Evolutionary conservation across 2,113 vertebrate genomes (phyloP).

Genomic region (Pachyramphus minor): DNA sequence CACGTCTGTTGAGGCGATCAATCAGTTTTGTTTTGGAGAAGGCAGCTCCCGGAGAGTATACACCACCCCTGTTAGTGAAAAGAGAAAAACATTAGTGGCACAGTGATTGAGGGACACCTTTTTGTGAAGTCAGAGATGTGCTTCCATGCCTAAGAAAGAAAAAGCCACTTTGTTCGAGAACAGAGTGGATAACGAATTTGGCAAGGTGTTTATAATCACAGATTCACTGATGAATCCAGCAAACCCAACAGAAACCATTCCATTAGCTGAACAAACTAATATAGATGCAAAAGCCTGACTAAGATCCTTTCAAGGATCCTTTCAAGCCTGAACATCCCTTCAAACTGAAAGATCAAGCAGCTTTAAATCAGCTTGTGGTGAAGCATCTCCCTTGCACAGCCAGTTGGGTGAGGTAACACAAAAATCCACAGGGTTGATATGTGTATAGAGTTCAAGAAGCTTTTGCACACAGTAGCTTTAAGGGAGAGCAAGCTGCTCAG

Average conservation of each 20-base stretch:
- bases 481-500: not conserved
- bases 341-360: not conserved
- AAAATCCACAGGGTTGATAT: not conserved
- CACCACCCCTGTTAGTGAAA: constrained; percentile 83
- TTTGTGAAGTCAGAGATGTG: not conserved
- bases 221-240: not conserved
- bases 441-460: not conserved
- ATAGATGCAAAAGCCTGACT: not conserved
- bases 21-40: constrained; percentile 90
- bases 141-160: not conserved
- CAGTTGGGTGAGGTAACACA: not conserved
- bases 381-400: not conserved
- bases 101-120: not conserved
- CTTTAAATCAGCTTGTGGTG: not conserved
- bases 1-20: constrained; percentile 85
- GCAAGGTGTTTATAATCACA: not conserved
- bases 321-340: too few species aligned
- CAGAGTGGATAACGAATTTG: not conserved
- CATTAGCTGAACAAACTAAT: not conserved
- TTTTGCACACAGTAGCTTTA: not conserved
- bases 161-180: not conserved
- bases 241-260: not conserved
- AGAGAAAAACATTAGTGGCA: not conserved
- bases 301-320: too few species aligned
- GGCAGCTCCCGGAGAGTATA: constrained; percentile 89